Percentiles rank a stretch among this genome's conserved stretches.
Conservation (phyloP, 2,113 vertebrate genomes). For the Damaliscus lunatus region DNA sequence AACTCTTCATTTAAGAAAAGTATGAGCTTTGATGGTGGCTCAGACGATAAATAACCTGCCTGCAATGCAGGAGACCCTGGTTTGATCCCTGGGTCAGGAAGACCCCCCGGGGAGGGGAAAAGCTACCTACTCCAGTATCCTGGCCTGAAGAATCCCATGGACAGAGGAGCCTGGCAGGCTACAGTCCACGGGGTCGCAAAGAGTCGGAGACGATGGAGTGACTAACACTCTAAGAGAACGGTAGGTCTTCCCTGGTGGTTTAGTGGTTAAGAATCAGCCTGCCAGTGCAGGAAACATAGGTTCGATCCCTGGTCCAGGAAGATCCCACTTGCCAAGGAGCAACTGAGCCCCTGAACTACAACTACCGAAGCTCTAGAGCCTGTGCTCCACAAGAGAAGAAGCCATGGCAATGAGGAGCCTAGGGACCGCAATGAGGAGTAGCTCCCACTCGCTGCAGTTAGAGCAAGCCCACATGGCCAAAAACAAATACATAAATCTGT, state of each 20-base stretch:
- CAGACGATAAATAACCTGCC: background rate
- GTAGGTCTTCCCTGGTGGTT: background rate
- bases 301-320: background rate
- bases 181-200: background rate
- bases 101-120: background rate
- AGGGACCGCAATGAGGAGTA: accelerated
- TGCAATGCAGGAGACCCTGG: background rate
- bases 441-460: accelerated
- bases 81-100: background rate
- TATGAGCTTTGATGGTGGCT: background rate
- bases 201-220: background rate
- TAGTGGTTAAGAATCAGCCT: background rate
- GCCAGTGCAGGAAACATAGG: background rate
- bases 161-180: background rate
- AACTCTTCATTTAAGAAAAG: background rate
- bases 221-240: background rate
- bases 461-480: background rate
- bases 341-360: background rate
- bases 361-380: background rate
- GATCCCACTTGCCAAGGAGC: background rate
- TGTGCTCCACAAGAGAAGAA: background rate
- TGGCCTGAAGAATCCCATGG: background rate
- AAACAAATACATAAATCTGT: background rate
- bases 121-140: background rate
- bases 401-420: background rate